A percentile compares a stretch with the other conserved stretches of the same genome.
Conservation (phyloP, 2,113 vertebrate genomes). For the Xiphophorus hellerii region DNA sequence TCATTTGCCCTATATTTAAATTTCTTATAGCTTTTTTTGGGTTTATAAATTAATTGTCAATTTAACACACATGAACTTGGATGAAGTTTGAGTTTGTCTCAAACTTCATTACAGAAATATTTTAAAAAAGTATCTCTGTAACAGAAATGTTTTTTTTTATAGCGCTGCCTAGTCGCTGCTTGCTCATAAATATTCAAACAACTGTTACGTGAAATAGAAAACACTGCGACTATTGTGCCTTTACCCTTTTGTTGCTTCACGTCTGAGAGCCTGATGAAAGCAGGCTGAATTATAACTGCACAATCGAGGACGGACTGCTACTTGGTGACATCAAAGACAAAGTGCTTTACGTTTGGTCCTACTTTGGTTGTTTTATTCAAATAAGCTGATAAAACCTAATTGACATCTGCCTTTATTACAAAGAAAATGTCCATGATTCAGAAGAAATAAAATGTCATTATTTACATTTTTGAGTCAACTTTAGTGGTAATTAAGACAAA, state of each 20-base stretch:
- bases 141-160: slow-evolving; percentile 34
- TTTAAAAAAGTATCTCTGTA: not conserved
- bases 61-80: not conserved
- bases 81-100: not conserved
- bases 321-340: slow-evolving; percentile 69
- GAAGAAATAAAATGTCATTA: not conserved
- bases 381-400: slow-evolving; percentile 24
- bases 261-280: slow-evolving; percentile 70
- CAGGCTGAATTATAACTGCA: slow-evolving; percentile 46
- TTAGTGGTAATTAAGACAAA: too few relatives aligned
- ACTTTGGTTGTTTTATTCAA: slow-evolving; percentile 47
- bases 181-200: slow-evolving; percentile 15
- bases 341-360: slow-evolving; percentile 34
- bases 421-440: slow-evolving; percentile 19
- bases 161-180: not conserved
- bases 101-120: not conserved
- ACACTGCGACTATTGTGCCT: slow-evolving; percentile 67
- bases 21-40: not conserved
- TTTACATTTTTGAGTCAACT: not conserved
- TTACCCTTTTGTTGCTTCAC: slow-evolving; percentile 19
- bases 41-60: not conserved
- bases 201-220: slow-evolving; percentile 32
- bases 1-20: not conserved
- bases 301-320: slow-evolving; percentile 19
- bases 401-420: slow-evolving; percentile 11